Evolutionary conservation across 1,140 invertebrate genomes (phyloP).

Genomic region (Colletes latitarsis): DNA sequence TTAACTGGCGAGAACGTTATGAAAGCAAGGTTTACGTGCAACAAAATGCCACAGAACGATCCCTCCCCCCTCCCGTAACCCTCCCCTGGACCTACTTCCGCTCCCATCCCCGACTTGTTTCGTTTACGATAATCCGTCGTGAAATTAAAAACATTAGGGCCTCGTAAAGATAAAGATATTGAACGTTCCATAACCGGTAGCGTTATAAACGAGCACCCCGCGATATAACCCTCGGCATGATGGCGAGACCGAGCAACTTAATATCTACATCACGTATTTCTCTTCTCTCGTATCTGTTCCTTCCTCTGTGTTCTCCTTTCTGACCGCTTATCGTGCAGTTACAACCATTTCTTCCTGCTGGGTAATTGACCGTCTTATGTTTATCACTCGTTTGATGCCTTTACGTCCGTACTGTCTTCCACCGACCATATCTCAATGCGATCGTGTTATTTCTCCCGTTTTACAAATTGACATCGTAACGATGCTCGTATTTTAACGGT

Average conservation of each 20-base stretch:
- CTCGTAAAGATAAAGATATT: slow-evolving; percentile 75
- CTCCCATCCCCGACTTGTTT: slow-evolving; percentile 30
- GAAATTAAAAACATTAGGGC: slow-evolving; percentile 75
- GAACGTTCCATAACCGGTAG: slow-evolving; percentile 48
- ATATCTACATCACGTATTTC: slow-evolving; percentile 63
- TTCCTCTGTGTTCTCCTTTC: not conserved
- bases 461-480: not conserved
- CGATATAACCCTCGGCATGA: slow-evolving; percentile 48
- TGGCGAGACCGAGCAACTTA: slow-evolving; percentile 42
- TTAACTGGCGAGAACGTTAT: slow-evolving; percentile 50
- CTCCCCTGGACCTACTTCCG: not conserved
- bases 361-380: slow-evolving; percentile 55
- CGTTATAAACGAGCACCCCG: slow-evolving; percentile 51
- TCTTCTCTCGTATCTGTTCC: slow-evolving; percentile 40
- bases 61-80: too few relatives aligned
- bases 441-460: not conserved
- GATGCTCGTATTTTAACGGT: too few relatives aligned
- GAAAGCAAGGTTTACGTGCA: slow-evolving; percentile 55
- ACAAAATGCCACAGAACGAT: slow-evolving; percentile 47
- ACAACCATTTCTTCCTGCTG: slow-evolving; percentile 35
- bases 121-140: slow-evolving; percentile 71
- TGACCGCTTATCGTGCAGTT: not conserved
- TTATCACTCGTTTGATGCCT: slow-evolving; percentile 36
- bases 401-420: not conserved
- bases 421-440: not conserved